A percentile compares a stretch with the other conserved stretches of the same genome.
Conservation (phyloP, 2,113 vertebrate genomes). For the Leucopsar rothschildi region DNA sequence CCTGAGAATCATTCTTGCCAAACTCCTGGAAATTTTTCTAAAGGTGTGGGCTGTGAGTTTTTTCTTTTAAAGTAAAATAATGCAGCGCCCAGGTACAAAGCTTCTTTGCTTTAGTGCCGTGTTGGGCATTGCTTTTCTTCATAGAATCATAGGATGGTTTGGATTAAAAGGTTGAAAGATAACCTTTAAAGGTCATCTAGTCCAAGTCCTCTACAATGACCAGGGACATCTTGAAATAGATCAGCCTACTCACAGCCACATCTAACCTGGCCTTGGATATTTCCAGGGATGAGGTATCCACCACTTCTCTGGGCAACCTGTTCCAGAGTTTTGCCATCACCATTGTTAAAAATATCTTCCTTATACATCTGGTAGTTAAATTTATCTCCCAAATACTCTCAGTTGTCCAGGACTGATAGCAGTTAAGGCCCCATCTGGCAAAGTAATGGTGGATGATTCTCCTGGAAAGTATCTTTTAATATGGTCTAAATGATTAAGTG, state of each 20-base stretch:
- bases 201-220: not conserved
- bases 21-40: not conserved
- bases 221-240: not conserved
- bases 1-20: not conserved
- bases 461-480: not conserved
- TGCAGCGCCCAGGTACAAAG: not conserved
- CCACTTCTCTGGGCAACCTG: not conserved
- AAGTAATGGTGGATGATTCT: not conserved
- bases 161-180: not conserved
- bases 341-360: not conserved
- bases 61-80: not conserved
- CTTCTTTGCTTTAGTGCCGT: not conserved
- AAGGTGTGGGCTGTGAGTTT: not conserved
- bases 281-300: not conserved
- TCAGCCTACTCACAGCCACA: not conserved
- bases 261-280: not conserved
- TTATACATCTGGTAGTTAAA: not conserved
- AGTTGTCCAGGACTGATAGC: not conserved
- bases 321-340: not conserved
- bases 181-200: not conserved
- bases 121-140: not conserved
- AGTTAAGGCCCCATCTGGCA: not conserved
- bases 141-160: not conserved
- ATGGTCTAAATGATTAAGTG: not conserved
- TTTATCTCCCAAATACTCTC: not conserved